phyloP scores from a whole-genome alignment of 2,797 vertebrate species.

The Rhinophrynus dorsalis region DNA sequence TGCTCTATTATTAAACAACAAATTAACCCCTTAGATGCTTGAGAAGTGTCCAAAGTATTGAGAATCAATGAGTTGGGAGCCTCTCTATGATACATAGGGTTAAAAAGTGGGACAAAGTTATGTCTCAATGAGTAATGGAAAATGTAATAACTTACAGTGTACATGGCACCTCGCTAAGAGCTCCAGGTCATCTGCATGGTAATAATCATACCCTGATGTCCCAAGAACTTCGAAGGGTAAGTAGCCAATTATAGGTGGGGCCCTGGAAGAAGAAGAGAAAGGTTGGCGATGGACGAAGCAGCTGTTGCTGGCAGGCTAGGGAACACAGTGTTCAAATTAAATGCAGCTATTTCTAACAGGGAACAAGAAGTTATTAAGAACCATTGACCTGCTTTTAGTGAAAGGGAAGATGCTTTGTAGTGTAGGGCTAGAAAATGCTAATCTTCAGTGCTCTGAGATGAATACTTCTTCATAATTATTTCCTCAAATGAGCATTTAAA shows the following conservation, averaged over 20 bases:
- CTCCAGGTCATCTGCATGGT: slow-evolving; percentile 88
- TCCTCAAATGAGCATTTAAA: neutral
- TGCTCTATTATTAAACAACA: no score
- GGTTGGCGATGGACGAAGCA: slow-evolving; percentile 50
- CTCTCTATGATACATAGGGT: no score
- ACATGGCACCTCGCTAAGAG: slow-evolving; percentile 87
- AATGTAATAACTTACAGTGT: slow-evolving; percentile 72
- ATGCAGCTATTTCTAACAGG: neutral
- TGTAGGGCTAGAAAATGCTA: neutral
- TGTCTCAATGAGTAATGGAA: neutral
- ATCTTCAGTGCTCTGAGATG: neutral
- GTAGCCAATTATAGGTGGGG: slow-evolving; percentile 85
- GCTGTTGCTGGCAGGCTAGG: neutral
- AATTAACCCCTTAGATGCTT: no score
- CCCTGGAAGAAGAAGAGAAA: slow-evolving; percentile 66
- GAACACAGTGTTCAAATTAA: neutral
- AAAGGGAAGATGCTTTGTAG: neutral
- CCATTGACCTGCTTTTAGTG: neutral
- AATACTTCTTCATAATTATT: neutral
- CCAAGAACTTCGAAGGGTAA: slow-evolving; percentile 89
- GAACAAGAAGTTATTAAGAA: neutral
- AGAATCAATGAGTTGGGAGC: no score
- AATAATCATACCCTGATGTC: slow-evolving; percentile 89
- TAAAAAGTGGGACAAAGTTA: neutral
- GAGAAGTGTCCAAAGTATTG: no score